These are phyloP conservation scores for Miichthys miiuy DNA, from an alignment of 2,797 vertebrate species.

Conservation along the genomic window DNA sequence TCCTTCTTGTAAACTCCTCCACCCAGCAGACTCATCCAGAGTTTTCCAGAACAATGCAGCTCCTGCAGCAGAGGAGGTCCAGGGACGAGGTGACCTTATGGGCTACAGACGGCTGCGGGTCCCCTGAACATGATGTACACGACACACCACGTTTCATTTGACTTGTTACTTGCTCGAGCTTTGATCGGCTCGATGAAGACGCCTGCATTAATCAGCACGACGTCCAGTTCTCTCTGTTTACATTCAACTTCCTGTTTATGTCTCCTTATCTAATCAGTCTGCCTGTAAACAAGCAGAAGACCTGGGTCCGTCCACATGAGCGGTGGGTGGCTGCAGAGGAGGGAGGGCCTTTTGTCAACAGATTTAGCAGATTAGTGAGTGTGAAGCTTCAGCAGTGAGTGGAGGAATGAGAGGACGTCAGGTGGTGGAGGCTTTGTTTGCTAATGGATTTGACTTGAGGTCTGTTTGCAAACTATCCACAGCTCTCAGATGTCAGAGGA, in stretches of 20 bases:
- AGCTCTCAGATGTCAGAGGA: slow-evolving; percentile 10
- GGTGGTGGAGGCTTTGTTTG: slow-evolving; percentile 71
- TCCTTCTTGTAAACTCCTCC: slow-evolving; percentile 53
- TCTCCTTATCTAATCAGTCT: background rate
- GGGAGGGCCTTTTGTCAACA: slow-evolving; percentile 39
- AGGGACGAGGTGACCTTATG: slow-evolving; percentile 46
- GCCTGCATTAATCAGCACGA: background rate
- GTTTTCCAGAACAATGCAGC: slow-evolving; percentile 62
- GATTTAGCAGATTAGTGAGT: slow-evolving; percentile 63
- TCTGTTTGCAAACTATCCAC: slow-evolving; percentile 63
- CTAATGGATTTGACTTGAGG: slow-evolving; percentile 56
- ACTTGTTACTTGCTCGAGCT: background rate
- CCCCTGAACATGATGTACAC: no score
- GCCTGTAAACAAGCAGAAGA: slow-evolving; percentile 10
- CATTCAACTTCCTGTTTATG: background rate
- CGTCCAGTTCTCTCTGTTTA: background rate
- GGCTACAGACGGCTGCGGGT: background rate
- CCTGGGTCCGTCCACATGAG: background rate
- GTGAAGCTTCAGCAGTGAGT: slow-evolving; percentile 34
- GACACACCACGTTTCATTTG: background rate
- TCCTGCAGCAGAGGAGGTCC: slow-evolving; percentile 32
- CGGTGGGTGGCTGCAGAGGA: background rate
- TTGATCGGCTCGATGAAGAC: background rate
- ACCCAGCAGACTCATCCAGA: slow-evolving; percentile 53
- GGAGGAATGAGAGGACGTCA: slow-evolving; percentile 34